Evolutionary conservation across 1,140 invertebrate species (phyloP), one percentile per base, ranked within the genome.

Genomic region (Ganaspis sp.): DNA sequence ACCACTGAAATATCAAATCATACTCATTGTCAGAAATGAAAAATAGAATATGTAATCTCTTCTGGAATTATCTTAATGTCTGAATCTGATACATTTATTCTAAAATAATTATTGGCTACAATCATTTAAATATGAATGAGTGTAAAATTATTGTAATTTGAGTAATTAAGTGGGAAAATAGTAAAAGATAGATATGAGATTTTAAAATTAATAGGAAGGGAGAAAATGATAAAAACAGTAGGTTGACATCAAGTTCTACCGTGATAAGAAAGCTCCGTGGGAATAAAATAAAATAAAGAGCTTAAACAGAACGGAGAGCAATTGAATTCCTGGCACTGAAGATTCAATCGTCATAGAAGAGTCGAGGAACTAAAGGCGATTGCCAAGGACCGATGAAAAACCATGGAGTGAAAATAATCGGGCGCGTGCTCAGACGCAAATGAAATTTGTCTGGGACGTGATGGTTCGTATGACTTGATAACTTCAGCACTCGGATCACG

Each of bases 241-340:
- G 15, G 15, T 49, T 49, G 12, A 17, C 45, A 49, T 29, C 26
- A 64, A 64, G 4, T 64, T 64, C 6, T n/a, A 9, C 19, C 6
- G 23, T n/a, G 58, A 64, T n/a, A 29, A 17, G 21, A 29, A 64
- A 64, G 58, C 23, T 64, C 23, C n/a, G 73, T 8, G 73, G 37
- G 38, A 71, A 71, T 42, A 45, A 71, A 37, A 72, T 72, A 29
- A 72, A 40, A 45, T 45, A n/a, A n/a, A 26, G 54, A 23, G 49
- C 45, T 69, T 34, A 74, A 53, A 69, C 64, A 58, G 73, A 37
- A 64, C 72, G 79, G 80, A 79, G 75, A 77, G 77, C 80, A 77
- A 84, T 84, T 84, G 83, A 84, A 84, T 84, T 81, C 71, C 76
- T 54, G 54, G 79, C 76, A 71, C 17, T 37, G 83, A 84, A 79